A percentile compares a stretch with the other conserved stretches of the same genome.
These are phyloP conservation scores for Helobdella robusta DNA, from an alignment of 2,888 invertebrate genomes.

Conservation along the genomic window DNA sequence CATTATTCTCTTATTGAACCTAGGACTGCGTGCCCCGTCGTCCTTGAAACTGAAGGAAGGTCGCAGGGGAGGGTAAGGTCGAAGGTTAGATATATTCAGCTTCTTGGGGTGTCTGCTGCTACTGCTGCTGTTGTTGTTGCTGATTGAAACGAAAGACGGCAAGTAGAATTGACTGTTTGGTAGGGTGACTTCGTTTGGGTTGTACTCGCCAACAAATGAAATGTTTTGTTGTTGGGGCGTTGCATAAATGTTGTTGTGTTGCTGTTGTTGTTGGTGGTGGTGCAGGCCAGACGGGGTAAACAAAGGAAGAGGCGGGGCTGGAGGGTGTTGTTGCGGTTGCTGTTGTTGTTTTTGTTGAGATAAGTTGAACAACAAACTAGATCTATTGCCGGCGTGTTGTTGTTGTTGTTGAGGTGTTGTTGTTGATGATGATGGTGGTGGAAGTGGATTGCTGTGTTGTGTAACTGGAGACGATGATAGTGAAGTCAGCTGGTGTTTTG, in stretches of 20 bases:
- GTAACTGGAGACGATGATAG: neutral
- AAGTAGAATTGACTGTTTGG: slow-evolving; percentile 35
- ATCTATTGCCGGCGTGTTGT: too few species aligned
- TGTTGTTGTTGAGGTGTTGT: neutral
- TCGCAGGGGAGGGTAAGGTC: slow-evolving; percentile 77
- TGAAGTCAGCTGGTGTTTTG: neutral
- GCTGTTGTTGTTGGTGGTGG: too few species aligned
- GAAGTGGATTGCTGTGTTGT: neutral
- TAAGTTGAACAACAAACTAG: too few species aligned
- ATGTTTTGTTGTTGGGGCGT: too few species aligned
- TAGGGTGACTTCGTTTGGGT: slow-evolving; percentile 43
- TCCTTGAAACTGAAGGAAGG: slow-evolving; percentile 49
- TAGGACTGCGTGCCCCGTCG: slow-evolving; percentile 43
- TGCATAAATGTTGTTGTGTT: too few species aligned
- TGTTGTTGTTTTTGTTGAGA: too few species aligned
- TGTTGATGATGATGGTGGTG: neutral
- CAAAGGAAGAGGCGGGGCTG: neutral
- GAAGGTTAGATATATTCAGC: slow-evolving; percentile 63
- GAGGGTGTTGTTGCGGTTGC: neutral
- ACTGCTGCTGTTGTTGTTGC: neutral
- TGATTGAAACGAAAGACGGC: slow-evolving; percentile 3
- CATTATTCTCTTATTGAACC: slow-evolving; percentile 31
- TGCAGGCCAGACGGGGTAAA: neutral
- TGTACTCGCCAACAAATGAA: too few species aligned
- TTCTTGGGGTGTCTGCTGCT: neutral